Evolutionary conservation across 2,113 vertebrate species (phyloP).

Genomic region (Hypanus sabinus): DNA sequence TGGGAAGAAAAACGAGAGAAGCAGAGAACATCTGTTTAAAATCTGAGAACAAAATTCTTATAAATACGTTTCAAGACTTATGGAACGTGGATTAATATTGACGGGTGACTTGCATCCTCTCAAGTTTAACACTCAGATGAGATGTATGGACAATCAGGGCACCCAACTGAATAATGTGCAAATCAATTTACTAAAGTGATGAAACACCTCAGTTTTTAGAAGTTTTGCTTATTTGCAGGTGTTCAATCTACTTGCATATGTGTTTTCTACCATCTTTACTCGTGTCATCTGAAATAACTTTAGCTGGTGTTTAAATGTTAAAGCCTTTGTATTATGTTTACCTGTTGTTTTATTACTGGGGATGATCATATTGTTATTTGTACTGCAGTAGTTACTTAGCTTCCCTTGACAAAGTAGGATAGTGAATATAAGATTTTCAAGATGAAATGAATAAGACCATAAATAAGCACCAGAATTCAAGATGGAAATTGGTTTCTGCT

Average conservation of each 20-base stretch:
- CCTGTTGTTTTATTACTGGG: background rate
- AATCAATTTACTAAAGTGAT: background rate
- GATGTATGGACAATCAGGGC: background rate
- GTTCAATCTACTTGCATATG: background rate
- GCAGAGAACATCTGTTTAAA: background rate
- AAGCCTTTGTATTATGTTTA: background rate
- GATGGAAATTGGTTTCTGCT: conserved; percentile 48
- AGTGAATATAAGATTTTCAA: background rate
- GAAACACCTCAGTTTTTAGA: background rate
- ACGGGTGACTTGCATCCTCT: background rate
- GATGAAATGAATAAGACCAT: background rate
- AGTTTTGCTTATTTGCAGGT: background rate
- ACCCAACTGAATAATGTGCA: background rate
- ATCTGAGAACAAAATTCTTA: background rate
- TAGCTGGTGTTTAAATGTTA: background rate
- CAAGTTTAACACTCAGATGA: background rate
- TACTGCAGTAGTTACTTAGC: background rate
- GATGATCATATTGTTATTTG: conserved; percentile 27
- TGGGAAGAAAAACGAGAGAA: background rate
- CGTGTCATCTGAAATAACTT: background rate
- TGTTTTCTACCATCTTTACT: background rate
- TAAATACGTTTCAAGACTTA: background rate
- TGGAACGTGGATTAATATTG: background rate
- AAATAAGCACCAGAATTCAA: conserved; percentile 23
- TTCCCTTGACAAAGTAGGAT: conserved; percentile 2